Conservation (phyloP, 2,888 invertebrate species). For the Neuroscelio doddi region DNA sequence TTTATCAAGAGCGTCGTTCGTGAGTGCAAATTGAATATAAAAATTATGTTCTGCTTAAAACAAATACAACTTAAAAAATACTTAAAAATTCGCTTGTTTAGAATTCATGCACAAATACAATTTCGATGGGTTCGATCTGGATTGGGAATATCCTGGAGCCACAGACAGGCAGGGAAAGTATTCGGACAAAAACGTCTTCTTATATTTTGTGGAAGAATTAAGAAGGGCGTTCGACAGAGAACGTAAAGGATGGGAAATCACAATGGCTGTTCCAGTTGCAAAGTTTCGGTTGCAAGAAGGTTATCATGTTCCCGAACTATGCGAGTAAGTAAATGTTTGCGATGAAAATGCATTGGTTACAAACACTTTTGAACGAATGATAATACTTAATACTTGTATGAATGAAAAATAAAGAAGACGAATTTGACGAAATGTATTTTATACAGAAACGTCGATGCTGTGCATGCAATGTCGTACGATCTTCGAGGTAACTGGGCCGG, state of each 20-base stretch:
- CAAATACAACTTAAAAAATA: no score
- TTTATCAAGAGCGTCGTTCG: slow-evolving; percentile 86
- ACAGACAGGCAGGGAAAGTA: slow-evolving; percentile 89
- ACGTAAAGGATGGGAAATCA: slow-evolving; percentile 87
- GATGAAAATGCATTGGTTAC: background rate
- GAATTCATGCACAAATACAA: slow-evolving; percentile 83
- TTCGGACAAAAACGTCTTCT: slow-evolving; percentile 87
- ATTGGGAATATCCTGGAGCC: slow-evolving; percentile 94
- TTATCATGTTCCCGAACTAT: slow-evolving; percentile 91
- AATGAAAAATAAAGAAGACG: no score
- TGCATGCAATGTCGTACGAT: slow-evolving; percentile 91
- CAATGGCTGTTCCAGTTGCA: slow-evolving; percentile 91
- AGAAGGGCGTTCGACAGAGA: slow-evolving; percentile 84
- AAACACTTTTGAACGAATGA: slow-evolving; percentile 1
- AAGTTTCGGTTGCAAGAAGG: slow-evolving; percentile 91
- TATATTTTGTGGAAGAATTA: slow-evolving; percentile 87
- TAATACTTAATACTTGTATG: no score
- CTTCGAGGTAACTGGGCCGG: slow-evolving; percentile 92
- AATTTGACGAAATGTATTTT: no score
- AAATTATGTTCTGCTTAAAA: no score
- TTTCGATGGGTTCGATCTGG: slow-evolving; percentile 90
- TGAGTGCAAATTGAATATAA: slow-evolving; percentile 64
- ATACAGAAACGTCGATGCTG: slow-evolving; percentile 82
- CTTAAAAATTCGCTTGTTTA: slow-evolving; percentile 55
- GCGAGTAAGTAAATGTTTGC: slow-evolving; percentile 79